Evolutionary conservation across 2,113 vertebrate species (phyloP), one percentile per base, ranked within the genome.

Genomic region (Apus apus): DNA sequence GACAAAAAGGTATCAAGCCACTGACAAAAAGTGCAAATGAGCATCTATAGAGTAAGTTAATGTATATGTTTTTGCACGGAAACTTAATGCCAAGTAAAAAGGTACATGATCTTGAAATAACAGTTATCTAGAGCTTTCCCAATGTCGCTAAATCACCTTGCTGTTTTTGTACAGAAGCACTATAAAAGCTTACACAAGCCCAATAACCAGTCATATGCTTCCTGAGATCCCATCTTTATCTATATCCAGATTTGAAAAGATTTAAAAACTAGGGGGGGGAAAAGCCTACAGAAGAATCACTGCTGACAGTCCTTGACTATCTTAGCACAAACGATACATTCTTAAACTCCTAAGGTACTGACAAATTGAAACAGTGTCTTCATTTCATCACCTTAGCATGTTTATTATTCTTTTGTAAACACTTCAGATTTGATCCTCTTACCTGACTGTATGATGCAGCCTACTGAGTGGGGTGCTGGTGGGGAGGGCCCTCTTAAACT

Each of bases 331-430:
- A 87, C 18, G 56, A 93, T 9, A 57, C 61, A 81, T 70, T 91
- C 77, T 76, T 64, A 87, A 43, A 34, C 45, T 48, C 64, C 64
- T 88, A 45, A 76, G 77, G 89, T 84, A 87, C 51, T 38, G 45
- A 54, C 16, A 91, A 85, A 96, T 91, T 70, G n/a, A 95, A 92
- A 93, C 15, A 48, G 7, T 62, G 46, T 80, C 25, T 85, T 76
- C 32, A 89, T 32, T 72, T 94, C 19, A 89, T 77, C 85, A 92
- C 58, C 38, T 70, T 30, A 78, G 56, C 22, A 27, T 27, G 23
- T 56, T 51, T 90, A 73, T 84, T 83, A 83, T n/a, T 58, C 13
- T 76, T 86, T 32, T 38, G 25, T 62, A 84, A 92, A 74, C 20
- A 58, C 36, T 58, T 54, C 27, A 73, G 26, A 88, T 50, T 53